Conservation (phyloP, 1,140 invertebrate species). For the Nautilus pompilius region DNA sequence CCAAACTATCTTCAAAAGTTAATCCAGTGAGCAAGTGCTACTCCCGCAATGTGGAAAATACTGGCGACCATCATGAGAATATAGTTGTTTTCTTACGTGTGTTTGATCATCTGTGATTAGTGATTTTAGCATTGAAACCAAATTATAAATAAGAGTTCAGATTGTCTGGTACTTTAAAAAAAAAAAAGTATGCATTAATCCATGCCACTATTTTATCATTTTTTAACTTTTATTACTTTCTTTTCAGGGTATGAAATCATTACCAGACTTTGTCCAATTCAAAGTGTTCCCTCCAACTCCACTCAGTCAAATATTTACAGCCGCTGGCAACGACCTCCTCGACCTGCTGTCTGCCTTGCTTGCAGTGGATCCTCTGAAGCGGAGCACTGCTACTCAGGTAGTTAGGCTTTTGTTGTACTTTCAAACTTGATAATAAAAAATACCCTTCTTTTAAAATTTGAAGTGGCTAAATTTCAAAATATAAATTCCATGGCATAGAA, state of each 20-base stretch:
- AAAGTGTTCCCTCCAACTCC: conserved; percentile 80
- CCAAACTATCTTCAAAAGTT: too few species aligned
- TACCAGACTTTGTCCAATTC: conserved; percentile 93
- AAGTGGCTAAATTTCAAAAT: neutral
- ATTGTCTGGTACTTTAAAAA: neutral
- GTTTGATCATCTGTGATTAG: too few species aligned
- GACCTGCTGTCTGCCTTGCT: conserved; percentile 77
- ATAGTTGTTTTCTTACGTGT: too few species aligned
- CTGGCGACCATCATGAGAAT: too few species aligned
- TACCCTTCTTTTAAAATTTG: neutral
- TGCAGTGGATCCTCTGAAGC: conserved; percentile 77
- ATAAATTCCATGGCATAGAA: neutral
- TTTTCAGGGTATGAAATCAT: conserved; percentile 69
- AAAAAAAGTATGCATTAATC: neutral
- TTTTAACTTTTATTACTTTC: neutral
- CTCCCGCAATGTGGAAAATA: too few species aligned
- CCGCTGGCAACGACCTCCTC: conserved; percentile 90
- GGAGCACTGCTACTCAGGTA: conserved; percentile 80
- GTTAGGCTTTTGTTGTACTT: neutral
- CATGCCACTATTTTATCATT: neutral
- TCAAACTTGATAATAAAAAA: neutral
- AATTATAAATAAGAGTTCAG: too few species aligned
- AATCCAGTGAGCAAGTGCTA: too few species aligned
- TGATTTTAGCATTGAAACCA: too few species aligned
- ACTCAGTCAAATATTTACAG: conserved; percentile 90